Conservation (phyloP, 2,797 vertebrate genomes). For the Microctenopoma stevenorrisi region DNA sequence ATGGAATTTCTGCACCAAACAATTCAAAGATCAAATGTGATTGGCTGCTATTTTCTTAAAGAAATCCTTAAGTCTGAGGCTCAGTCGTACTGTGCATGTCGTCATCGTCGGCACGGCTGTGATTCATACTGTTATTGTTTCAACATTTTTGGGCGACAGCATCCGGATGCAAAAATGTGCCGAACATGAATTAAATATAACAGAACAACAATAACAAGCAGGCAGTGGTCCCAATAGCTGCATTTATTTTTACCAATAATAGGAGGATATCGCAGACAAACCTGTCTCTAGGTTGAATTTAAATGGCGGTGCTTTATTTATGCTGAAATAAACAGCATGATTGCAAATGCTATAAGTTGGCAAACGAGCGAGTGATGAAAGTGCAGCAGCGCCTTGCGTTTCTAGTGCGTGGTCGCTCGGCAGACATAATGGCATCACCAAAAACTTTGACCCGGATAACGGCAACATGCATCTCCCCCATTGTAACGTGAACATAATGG, state of each 20-base stretch:
- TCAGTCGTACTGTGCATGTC: constrained; percentile 5
- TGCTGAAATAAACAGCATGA: constrained; percentile 72
- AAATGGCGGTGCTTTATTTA: constrained; percentile 73
- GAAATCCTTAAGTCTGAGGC: constrained; percentile 2
- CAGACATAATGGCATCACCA: constrained; percentile 55
- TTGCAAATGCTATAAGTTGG: constrained; percentile 59
- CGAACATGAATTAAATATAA: constrained; percentile 57
- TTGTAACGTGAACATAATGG: constrained; percentile 67
- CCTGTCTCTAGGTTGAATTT: constrained; percentile 68
- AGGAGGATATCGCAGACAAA: constrained; percentile 55
- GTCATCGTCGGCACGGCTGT: constrained; percentile 6
- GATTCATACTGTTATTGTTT: constrained; percentile 23
- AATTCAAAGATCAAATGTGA: constrained; percentile 39
- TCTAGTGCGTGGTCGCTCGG: constrained; percentile 10
- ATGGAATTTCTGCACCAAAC: constrained; percentile 30
- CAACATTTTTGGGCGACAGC: constrained; percentile 4
- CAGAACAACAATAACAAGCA: constrained; percentile 57
- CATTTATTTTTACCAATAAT: constrained; percentile 42
- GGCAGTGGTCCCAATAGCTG: constrained; percentile 13
- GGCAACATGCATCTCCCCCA: constrained; percentile 37
- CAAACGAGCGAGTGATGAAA: constrained; percentile 73
- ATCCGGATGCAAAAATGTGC: constrained; percentile 26
- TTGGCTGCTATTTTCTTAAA: constrained; percentile 21
- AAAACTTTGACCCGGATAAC: constrained; percentile 77
- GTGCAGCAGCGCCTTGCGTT: constrained; percentile 31